Base-by-base conservation (phyloP, 2,797 vertebrate species). In the Taeniopygia guttata region DNA sequence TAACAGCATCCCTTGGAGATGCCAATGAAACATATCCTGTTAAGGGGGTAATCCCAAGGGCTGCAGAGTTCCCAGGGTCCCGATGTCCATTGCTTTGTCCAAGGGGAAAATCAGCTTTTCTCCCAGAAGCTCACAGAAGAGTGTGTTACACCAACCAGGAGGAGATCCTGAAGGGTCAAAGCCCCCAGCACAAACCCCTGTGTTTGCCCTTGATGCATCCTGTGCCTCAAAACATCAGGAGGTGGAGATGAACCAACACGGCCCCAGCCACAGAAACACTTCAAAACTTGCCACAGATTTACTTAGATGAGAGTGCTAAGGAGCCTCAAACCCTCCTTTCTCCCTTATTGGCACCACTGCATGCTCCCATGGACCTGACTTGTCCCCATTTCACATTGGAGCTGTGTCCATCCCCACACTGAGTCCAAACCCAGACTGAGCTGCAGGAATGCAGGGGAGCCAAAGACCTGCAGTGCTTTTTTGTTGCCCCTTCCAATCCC, bases 11-110 rank as follows among this genome's bases (percentile, higher is more conserved):
- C 76, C 15, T 84, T 84, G 69, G 73, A 88, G 51, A 90, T 86
- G 76, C 21, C 84, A 84, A 88, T 73, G 66, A 69, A 78, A 93
- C 21, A 62, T n/a, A 75, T 73, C 83, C 91, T 94, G 77, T 42
- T 48, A n/a, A 52, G 7, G n/a, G 6, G 18, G 32, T 42, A 75
- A 81, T 56, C 26, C 30, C 58, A n/a, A 81, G 69, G 43, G 45
- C 55, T 87, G 18, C 21, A 42, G 55, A 51, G 11, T 34, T 82
- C 22, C 16, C 58, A 23, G 36, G 14, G 18, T 17, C 7, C 30
- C 23, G 19, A 76, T 73, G 7, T 42, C 27, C 49, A 38, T 38
- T 3, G 1, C 14, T 70, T 77, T 56, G 19, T 30, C 49, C 25
- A 29, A 67, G 27, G 9, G 25, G 7, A 79, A 79, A 73, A 67